phyloP scores from a whole-genome alignment of 2,113 vertebrate genomes.

The Lampris incognitus region DNA sequence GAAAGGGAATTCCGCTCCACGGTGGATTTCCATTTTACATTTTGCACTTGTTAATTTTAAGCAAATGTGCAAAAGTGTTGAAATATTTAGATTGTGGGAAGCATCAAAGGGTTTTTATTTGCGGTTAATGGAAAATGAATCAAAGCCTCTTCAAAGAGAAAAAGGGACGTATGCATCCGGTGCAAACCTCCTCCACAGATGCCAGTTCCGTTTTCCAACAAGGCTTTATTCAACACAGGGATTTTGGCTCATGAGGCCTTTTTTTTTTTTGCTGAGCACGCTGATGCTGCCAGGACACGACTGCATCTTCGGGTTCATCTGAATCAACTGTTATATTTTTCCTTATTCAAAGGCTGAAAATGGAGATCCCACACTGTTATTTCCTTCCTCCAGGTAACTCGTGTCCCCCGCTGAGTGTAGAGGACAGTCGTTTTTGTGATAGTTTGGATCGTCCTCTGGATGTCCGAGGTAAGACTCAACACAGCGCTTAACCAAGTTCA shows the following conservation, averaged over 20 bases:
- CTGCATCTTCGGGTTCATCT: too few species aligned
- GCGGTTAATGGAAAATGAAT: neutral
- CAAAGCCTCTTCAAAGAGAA: too few species aligned
- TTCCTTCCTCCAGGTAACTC: conserved; percentile 64
- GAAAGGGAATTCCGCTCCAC: too few species aligned
- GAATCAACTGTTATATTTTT: neutral
- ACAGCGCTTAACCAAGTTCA: too few species aligned
- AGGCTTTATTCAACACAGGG: too few species aligned
- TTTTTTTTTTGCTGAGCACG: too few species aligned
- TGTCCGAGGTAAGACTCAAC: conserved; percentile 85
- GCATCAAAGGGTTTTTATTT: neutral
- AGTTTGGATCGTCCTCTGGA: conserved; percentile 75
- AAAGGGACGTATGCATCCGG: too few species aligned
- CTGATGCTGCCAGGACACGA: too few species aligned
- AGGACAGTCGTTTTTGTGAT: conserved; percentile 78
- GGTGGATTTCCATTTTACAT: too few species aligned
- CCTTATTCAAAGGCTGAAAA: neutral
- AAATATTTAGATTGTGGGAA: conserved; percentile 4
- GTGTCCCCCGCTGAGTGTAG: conserved; percentile 86
- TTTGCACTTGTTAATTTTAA: neutral
- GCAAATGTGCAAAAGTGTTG: neutral
- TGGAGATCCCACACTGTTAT: neutral
- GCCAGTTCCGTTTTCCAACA: too few species aligned
- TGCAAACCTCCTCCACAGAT: too few species aligned
- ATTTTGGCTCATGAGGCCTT: too few species aligned